phyloP scores from a whole-genome alignment of 2,113 vertebrate genomes.

The Phalacrocorax carbo region DNA sequence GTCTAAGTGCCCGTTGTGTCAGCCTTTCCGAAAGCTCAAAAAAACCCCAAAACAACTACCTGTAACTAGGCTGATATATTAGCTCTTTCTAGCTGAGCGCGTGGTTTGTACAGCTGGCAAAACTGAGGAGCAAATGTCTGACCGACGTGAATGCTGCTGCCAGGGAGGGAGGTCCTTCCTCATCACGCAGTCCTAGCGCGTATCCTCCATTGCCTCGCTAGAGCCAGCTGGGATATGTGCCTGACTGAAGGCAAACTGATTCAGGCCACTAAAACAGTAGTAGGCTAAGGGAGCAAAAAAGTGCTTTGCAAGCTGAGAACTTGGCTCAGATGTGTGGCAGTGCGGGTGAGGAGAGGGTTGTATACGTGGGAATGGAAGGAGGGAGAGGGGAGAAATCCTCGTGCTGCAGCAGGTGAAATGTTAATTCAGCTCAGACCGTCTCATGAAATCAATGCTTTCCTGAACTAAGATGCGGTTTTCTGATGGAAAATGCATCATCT shows the following conservation, averaged over 20 bases:
- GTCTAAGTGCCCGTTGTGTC: neutral
- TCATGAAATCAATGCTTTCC: neutral
- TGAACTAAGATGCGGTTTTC: neutral
- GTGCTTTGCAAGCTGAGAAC: neutral
- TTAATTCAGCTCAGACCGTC: neutral
- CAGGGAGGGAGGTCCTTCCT: neutral
- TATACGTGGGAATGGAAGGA: neutral
- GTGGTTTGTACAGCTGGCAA: neutral
- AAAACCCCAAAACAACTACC: neutral
- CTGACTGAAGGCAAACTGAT: neutral
- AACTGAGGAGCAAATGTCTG: neutral
- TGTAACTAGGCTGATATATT: neutral
- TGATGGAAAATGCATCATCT: neutral
- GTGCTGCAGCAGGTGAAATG: neutral
- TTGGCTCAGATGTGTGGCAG: neutral
- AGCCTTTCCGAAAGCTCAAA: neutral
- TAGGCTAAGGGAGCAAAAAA: neutral
- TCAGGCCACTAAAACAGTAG: neutral
- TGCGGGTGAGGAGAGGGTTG: neutral
- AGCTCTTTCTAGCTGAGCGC: neutral
- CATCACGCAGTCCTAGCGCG: neutral
- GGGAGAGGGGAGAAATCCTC: neutral
- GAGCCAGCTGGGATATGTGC: neutral
- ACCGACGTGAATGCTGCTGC: neutral
- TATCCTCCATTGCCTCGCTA: fast-evolving